phyloP scores from a whole-genome alignment of 2,113 vertebrate species.

The Istiophorus platypterus region DNA sequence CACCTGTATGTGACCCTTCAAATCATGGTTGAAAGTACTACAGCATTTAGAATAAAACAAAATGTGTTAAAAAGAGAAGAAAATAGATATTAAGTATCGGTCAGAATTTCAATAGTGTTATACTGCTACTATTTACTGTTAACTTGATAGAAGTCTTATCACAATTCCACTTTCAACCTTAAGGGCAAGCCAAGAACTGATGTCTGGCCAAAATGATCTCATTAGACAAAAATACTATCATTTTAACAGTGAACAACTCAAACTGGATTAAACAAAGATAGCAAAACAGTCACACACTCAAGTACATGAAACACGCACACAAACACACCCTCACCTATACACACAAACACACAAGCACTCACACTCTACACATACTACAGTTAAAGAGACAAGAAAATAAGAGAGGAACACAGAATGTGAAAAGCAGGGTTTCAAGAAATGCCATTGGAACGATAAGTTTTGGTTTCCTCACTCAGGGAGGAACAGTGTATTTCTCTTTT shows the following conservation, averaged over 20 bases:
- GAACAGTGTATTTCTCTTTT: neutral
- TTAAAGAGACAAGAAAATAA: neutral
- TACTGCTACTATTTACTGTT: neutral
- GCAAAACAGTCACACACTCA: neutral
- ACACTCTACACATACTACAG: neutral
- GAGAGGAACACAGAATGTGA: neutral
- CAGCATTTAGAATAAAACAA: too few relatives aligned
- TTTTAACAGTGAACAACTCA: neutral
- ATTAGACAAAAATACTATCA: slow-evolving; percentile 38
- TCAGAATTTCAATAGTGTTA: neutral
- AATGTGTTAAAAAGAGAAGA: too few relatives aligned
- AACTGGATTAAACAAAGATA: slow-evolving; percentile 14
- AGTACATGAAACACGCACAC: neutral
- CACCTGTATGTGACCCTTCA: neutral
- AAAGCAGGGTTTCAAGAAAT: neutral
- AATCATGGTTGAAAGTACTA: neutral
- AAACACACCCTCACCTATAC: neutral
- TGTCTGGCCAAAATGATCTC: slow-evolving; percentile 18
- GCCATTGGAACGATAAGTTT: slow-evolving; percentile 25
- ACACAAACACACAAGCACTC: neutral
- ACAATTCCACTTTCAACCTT: neutral
- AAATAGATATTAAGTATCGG: too few relatives aligned
- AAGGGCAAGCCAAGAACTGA: neutral
- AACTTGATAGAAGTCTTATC: neutral
- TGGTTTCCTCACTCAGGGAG: slow-evolving; percentile 41